Evolutionary conservation across 2,113 vertebrate species (phyloP).

Genomic region (Mirza zaza): DNA sequence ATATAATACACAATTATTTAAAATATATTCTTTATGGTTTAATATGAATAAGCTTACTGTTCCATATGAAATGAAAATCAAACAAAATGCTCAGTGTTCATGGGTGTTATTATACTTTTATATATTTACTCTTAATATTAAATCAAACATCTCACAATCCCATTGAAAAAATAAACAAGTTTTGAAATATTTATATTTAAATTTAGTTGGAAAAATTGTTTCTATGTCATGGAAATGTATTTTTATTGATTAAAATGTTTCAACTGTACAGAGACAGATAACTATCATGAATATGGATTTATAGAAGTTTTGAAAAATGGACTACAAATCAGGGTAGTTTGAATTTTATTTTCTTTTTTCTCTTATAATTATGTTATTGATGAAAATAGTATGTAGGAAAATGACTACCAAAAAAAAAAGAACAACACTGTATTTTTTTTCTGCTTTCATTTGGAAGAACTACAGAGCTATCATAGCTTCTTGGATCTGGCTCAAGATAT

Average conservation of each 20-base stretch:
- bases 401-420: background rate
- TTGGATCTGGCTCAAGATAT: constrained; percentile 39
- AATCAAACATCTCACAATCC: background rate
- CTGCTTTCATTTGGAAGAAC: constrained; percentile 18
- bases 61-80: background rate
- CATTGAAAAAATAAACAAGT: background rate
- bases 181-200: constrained; percentile 3
- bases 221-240: background rate
- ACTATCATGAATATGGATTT: background rate
- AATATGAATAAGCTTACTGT: background rate
- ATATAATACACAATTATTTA: background rate
- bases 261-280: background rate
- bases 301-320: background rate
- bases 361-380: background rate
- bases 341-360: background rate
- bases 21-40: background rate
- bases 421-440: background rate
- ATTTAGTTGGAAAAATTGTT: background rate
- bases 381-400: background rate
- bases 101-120: background rate
- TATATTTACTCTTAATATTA: background rate
- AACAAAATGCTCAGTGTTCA: background rate
- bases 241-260: background rate
- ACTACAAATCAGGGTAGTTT: background rate
- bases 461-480: background rate